phyloP scores from a whole-genome alignment of 2,113 vertebrate genomes.

The Garra rufa region DNA sequence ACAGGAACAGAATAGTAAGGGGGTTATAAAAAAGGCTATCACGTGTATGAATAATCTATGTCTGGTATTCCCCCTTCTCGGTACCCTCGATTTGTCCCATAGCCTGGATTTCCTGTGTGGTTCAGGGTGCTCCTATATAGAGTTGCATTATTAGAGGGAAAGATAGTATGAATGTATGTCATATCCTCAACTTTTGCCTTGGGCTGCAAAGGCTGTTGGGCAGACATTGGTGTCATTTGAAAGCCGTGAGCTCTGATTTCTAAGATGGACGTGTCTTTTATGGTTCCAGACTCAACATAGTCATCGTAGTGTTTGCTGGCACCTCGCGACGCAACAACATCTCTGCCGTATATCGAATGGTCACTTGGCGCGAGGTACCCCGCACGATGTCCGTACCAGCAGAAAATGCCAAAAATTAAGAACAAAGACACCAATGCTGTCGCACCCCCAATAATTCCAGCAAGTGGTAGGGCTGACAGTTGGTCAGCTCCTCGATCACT shows the following conservation, averaged over 20 bases:
- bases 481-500: constrained; percentile 77
- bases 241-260: constrained; percentile 89
- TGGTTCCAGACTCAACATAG: constrained; percentile 91
- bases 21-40: constrained; percentile 67
- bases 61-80: constrained; percentile 90
- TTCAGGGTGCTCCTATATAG: constrained; percentile 80
- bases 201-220: constrained; percentile 83
- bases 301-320: constrained; percentile 84
- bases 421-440: constrained; percentile 88
- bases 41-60: constrained; percentile 90
- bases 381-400: constrained; percentile 88
- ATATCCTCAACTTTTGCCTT: constrained; percentile 83
- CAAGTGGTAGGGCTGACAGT: constrained; percentile 83
- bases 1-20: constrained; percentile 58
- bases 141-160: constrained; percentile 89
- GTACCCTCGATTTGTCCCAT: constrained; percentile 89
- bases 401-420: constrained; percentile 87
- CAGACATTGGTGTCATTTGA: constrained; percentile 87
- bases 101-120: constrained; percentile 68
- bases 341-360: constrained; percentile 75
- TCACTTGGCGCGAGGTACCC: constrained; percentile 83
- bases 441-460: constrained; percentile 88
- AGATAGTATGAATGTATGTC: constrained; percentile 92
- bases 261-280: constrained; percentile 93
- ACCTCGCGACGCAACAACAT: constrained; percentile 61